Base-by-base conservation (phyloP, 2,797 vertebrate species). In the Eremophila alpestris region DNA sequence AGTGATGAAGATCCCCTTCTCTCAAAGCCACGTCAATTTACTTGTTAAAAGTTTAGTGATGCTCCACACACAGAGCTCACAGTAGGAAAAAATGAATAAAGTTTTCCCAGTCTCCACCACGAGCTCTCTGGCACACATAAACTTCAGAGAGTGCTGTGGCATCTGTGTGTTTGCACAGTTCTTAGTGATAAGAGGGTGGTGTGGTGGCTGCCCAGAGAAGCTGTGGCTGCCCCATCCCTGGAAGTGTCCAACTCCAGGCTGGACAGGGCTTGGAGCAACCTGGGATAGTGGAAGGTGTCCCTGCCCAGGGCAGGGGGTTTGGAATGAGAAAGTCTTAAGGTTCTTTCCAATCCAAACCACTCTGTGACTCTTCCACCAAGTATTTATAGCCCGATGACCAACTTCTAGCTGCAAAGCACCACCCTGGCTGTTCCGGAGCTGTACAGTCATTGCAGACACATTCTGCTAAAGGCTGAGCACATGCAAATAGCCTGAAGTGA, bases 321-420 rank as follows among this genome's bases (percentile, higher is more conserved):
- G 49, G 20, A 63, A 51, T 10, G 11, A n/a, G 43, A 51, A 6
- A 27, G 4, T 20, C 15, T 45, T 22, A 30, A 64, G 17, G 10
- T 34, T 7, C 15, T 40, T 77, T 83, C 38, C 51, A 46, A 54
- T 7, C 46, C 40, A 77, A 83, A 64, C n/a, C n/a, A 46, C 16
- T 70, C 58, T 40, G 58, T 77, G 79, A 83, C 34, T 77, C 34
- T 54, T 58, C 27, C 41, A 69, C 21, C 4, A 1, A 36, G 34
- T 6, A 1, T 55, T 56, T 29, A 34, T 0, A 68, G 69, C n/a
- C 34, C 0, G 0, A 16, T 45, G 46, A 29, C 46, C 49, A 15
- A 3, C 7, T 23, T 41, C 60, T 4, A 21, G 65, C 59, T 46
- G 45, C 26, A 18, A 19, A 32, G 46, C 45, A 51, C 71, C 48